Evolutionary conservation across 64 coral and sea anemone genomes (phyloP).

Genomic region (Stylophora pistillata): DNA sequence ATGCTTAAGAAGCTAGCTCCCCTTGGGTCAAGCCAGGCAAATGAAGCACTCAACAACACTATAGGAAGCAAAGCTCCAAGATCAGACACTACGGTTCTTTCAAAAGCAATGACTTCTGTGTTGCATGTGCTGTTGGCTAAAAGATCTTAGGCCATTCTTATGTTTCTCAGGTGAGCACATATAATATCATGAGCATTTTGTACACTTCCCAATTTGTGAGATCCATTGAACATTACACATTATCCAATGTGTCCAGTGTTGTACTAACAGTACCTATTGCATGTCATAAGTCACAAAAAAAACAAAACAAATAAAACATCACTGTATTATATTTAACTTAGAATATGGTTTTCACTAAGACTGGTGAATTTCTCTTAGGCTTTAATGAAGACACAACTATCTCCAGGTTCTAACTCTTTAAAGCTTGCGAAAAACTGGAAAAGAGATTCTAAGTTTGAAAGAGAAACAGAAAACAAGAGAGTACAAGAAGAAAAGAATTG

Average conservation of each 20-base stretch:
- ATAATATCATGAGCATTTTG: too few species aligned
- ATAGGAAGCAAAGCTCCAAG: slow-evolving; percentile 62
- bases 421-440: not conserved
- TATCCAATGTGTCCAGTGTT: too few species aligned
- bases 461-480: not conserved
- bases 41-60: slow-evolving; percentile 54
- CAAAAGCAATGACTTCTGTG: slow-evolving; percentile 40
- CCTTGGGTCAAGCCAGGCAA: slow-evolving; percentile 39
- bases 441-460: not conserved
- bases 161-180: not conserved
- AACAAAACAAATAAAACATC: too few species aligned
- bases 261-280: too few species aligned
- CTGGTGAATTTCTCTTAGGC: too few species aligned
- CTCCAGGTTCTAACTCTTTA: slow-evolving; percentile 1
- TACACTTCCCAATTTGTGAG: too few species aligned
- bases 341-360: not conserved
- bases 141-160: slow-evolving; percentile 21
- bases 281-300: too few species aligned
- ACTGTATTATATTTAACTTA: not conserved
- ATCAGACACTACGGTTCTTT: slow-evolving; percentile 37
- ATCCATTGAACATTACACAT: too few species aligned
- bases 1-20: slow-evolving; percentile 49
- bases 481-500: not conserved
- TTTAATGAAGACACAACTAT: slow-evolving; percentile 1
- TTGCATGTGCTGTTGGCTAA: slow-evolving; percentile 33